Evolutionary conservation across 1,140 invertebrate genomes (phyloP).

Genomic region (Chrysomallon squamiferum): DNA sequence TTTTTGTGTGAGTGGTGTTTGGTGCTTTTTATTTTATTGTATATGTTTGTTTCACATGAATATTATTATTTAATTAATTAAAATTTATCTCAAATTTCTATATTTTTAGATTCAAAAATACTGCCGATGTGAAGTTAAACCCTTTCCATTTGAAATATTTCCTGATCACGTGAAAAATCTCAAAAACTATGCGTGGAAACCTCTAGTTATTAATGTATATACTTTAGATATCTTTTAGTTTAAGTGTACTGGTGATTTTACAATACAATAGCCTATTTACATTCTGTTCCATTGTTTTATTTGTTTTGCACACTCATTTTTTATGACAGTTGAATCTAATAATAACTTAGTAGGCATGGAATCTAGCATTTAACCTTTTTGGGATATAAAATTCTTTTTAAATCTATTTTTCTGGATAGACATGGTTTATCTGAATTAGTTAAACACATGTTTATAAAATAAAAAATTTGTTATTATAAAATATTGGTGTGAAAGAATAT

Average conservation of each 20-base stretch:
- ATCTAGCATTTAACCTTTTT: not conserved
- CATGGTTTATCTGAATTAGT: too few species aligned
- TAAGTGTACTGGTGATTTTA: not conserved
- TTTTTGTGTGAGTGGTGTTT: too few species aligned
- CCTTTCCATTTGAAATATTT: slow-evolving; percentile 1
- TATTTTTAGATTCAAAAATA: not conserved
- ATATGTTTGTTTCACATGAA: too few species aligned
- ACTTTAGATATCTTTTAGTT: not conserved
- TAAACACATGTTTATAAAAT: too few species aligned
- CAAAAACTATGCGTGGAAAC: slow-evolving; percentile 1
- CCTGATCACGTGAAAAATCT: not conserved
- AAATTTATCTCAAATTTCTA: too few species aligned
- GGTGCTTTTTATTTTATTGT: too few species aligned
- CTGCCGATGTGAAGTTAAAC: slow-evolving; percentile 3
- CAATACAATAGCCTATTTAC: not conserved
- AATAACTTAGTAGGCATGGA: not conserved
- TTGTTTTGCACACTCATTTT: not conserved
- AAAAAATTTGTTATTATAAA: too few species aligned
- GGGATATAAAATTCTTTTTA: not conserved
- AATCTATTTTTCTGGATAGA: too few species aligned
- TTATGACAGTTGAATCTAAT: not conserved
- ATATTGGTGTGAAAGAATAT: too few species aligned
- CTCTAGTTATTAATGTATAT: not conserved
- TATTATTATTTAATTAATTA: too few species aligned
- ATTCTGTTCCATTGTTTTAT: not conserved